Evolutionary conservation across 2,113 vertebrate genomes (phyloP).

Genomic region (Regulus satrapa): DNA sequence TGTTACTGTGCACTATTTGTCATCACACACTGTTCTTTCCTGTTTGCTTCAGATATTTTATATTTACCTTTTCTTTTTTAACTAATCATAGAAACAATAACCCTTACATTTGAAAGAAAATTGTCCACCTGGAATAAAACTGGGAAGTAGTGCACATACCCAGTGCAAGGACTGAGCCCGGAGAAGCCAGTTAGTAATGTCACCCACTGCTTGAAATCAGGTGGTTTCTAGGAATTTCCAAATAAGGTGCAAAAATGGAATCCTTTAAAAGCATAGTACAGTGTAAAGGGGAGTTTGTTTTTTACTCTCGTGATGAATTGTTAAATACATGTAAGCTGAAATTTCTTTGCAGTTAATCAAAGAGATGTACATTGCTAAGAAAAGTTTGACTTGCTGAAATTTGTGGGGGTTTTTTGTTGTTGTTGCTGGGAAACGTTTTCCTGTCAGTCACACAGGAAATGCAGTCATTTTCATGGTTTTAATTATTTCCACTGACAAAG

Average conservation of each 20-base stretch:
- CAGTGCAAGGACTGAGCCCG: neutral
- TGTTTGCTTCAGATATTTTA: neutral
- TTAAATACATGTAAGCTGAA: neutral
- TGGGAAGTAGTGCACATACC: neutral
- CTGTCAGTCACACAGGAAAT: constrained; percentile 47
- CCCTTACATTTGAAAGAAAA: neutral
- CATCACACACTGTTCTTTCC: neutral
- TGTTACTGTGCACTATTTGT: neutral
- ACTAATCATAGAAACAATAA: neutral
- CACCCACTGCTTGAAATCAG: neutral
- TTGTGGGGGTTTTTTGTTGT: neutral
- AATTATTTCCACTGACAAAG: constrained; percentile 47
- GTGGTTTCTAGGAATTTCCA: neutral
- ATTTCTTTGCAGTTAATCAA: neutral
- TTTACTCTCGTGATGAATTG: neutral
- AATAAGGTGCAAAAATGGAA: neutral
- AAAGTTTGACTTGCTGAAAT: neutral
- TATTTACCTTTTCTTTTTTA: neutral
- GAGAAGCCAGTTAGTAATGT: neutral
- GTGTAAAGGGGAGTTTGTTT: neutral
- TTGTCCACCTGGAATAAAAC: neutral
- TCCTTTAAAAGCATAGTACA: neutral
- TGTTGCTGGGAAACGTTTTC: constrained; percentile 36
- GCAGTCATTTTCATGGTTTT: constrained; percentile 45
- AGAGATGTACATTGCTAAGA: neutral